Evolutionary conservation across 2,113 vertebrate species (phyloP), one percentile per base, ranked within the genome.

Genomic region (Aepyceros melampus): DNA sequence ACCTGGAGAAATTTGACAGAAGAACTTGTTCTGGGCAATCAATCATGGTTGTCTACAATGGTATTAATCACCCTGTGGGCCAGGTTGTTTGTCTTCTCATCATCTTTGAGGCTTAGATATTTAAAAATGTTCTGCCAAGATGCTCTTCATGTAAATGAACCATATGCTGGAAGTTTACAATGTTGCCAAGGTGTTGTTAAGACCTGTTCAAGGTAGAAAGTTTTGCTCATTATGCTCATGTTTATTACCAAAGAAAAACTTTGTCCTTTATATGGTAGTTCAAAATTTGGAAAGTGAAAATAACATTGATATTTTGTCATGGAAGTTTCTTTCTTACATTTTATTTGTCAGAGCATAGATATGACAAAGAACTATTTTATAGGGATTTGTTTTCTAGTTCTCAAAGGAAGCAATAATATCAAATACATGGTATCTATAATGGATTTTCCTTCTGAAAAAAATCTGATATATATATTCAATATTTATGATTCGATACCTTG

Each of bases 41-140:
- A 86, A 13, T 97, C 97, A 97, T 33, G 58, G 2, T 5, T 96
- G 29, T 95, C 78, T 88, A 64, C 11, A 88, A n/a, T 94, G 31
- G 40, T 43, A 87, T 98, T 96, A 92, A 94, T 98, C 97, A 94
- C 91, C 96, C 93, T 23, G 0, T 53, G 79, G 87, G 21, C 82
- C 81, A 91, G 0, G 33, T 60, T 85, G 79, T 19, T 89, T 88
- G 23, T 94, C 31, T 84, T 91, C 78, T 96, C 87, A 83, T 87
- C 49, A 84, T 98, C 87, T 98, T 97, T 87, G 89, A 96, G 43
- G 25, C 76, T 89, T 40, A 58, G 88, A 49, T 43, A 53, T 94
- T 98, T 98, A 71, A 95, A 60, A 96, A 62, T 21, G 13, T 55
- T 97, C 85, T 97, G 97, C 96, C 95, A 95, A 93, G 62, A 97